A percentile compares a stretch with the other conserved stretches of the same genome.
Evolutionary conservation across 2,797 vertebrate species (phyloP).

Genomic region (Acanthiza pusilla): DNA sequence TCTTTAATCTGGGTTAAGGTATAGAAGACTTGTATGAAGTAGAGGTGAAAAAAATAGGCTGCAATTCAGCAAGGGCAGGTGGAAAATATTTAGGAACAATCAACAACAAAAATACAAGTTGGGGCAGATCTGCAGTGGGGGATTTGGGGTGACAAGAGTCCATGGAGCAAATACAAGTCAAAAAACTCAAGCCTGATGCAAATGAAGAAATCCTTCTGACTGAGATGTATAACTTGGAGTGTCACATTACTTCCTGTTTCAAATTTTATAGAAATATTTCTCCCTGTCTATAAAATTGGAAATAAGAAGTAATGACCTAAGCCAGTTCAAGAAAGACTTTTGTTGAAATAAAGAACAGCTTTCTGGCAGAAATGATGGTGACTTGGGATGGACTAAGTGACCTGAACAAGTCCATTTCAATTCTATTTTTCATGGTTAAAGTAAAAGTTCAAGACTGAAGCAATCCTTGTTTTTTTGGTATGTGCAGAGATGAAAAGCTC

Average conservation of each 20-base stretch:
- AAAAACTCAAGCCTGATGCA: neutral
- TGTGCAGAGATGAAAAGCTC: neutral
- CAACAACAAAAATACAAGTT: neutral
- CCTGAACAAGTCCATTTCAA: neutral
- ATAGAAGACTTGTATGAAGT: neutral
- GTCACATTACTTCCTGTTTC: too few relatives aligned
- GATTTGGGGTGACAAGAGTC: neutral
- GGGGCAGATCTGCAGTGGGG: neutral
- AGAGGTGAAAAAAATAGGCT: neutral
- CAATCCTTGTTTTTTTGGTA: neutral
- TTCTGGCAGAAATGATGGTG: neutral
- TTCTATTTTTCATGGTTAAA: neutral
- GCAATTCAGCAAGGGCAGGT: neutral
- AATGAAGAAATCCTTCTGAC: neutral
- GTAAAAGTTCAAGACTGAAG: neutral
- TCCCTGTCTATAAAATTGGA: neutral
- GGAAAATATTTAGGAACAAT: neutral
- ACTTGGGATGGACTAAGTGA: neutral
- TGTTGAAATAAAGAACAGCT: neutral
- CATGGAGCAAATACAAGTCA: neutral
- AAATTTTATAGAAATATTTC: neutral
- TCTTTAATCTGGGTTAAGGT: neutral
- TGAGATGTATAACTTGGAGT: too few relatives aligned
- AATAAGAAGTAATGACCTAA: neutral
- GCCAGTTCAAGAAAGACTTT: fast-evolving